Base-by-base conservation (phyloP, 2,113 vertebrate species). In the Rhinoderma darwinii region DNA sequence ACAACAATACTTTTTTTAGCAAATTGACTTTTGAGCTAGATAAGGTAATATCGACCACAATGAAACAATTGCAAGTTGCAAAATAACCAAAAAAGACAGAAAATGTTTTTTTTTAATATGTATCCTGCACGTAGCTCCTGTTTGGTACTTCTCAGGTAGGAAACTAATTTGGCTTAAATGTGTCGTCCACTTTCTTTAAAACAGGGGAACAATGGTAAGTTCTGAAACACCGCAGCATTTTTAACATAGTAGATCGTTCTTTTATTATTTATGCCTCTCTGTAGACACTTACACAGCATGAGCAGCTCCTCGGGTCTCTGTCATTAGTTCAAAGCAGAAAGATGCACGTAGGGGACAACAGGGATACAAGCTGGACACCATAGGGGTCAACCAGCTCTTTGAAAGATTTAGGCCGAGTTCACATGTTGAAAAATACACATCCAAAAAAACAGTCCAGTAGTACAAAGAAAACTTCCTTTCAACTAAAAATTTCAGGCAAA, bases 31-130 rank as follows among this genome's bases (percentile, higher is more conserved):
- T 39, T 15, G 73, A 47, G 73, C 73, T 44, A 72, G 68, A 72
- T 72, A 44, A 75, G 73, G 41, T 47, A 75, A 75, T 75, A 75
- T 75, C 73, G 41, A 75, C 41, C 73, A 47, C 41, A 47, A 30
- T 47, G 12, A 75, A 75, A 44, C 73, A 27, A 75, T 30, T 44
- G 41, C 73, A 44, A 47, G 73, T 15, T 17, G 12, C 73, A 75
- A 75, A 75, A 75, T 75, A 75, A n/a, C 25, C 39, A 27, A 44
- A 30, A 75, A 75, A 75, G 41, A 6, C 20, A 12, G 22, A 43
- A 44, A 47, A 75, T 8, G 14, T 47, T 75, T 44, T 41, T 47
- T 47, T 41, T 72, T 39, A 72, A 72, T 37, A 11, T 2, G 37
- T 41, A 15, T 70, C 35, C 35, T 70, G 8, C 66, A 72, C 20